Conservation (phyloP, 2,888 invertebrate genomes). For the Ypsolopha sequella region DNA sequence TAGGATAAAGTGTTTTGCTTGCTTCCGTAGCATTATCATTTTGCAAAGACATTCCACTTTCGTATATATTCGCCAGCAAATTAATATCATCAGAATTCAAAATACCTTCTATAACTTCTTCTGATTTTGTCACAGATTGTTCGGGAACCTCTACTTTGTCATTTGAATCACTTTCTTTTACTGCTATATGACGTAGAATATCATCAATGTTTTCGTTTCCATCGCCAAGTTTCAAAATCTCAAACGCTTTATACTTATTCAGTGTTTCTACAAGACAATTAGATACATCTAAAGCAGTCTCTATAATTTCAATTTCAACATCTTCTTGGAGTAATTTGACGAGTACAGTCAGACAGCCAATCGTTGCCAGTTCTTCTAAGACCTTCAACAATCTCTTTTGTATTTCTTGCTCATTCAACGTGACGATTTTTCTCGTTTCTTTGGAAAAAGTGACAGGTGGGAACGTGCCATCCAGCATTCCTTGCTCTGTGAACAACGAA, state of each 20-base stretch:
- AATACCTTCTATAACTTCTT: conserved; percentile 76
- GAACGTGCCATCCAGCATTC: conserved; percentile 87
- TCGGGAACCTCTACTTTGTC: conserved; percentile 14
- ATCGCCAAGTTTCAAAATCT: conserved; percentile 26
- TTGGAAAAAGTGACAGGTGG: conserved; percentile 85
- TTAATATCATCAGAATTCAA: conserved; percentile 73
- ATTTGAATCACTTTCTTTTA: conserved; percentile 18
- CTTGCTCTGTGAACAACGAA: conserved; percentile 77
- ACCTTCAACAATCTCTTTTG: conserved; percentile 74
- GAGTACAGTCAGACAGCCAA: conserved; percentile 79
- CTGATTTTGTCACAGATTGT: conserved; percentile 22
- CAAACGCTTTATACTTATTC: conserved; percentile 64
- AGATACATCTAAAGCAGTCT: conserved; percentile 69
- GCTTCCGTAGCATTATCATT: conserved; percentile 30
- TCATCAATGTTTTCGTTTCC: conserved; percentile 24
- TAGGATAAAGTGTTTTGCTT: conserved; percentile 25
- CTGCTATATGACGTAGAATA: conserved; percentile 26
- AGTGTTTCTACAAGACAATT: conserved; percentile 65
- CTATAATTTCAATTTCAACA: conserved; percentile 79
- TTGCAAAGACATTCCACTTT: conserved; percentile 53
- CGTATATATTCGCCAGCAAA: conserved; percentile 73
- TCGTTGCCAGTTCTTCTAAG: conserved; percentile 74
- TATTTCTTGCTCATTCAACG: conserved; percentile 76
- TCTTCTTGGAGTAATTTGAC: conserved; percentile 76
- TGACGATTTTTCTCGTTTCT: conserved; percentile 82